Base-by-base conservation (phyloP, 2,888 invertebrate genomes). In the Drosophila subquinaria region DNA sequence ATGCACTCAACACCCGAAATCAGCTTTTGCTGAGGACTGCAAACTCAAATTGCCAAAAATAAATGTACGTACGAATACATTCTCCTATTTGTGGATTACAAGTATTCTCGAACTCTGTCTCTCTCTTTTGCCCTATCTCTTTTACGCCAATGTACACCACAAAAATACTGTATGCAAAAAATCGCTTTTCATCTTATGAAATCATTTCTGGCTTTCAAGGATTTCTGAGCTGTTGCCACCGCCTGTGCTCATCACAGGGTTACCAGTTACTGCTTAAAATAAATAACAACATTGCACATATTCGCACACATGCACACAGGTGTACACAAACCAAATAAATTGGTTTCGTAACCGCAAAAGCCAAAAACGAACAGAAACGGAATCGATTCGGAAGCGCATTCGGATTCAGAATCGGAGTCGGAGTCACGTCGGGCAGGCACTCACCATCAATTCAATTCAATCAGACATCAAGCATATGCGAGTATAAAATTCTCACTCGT, bases 291-390 rank as follows among this genome's bases (percentile, higher is more conserved):
- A 69, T 69, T 73, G 63, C 61, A 43, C 42, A 56, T 57, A 50
- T 51, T 42, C 62, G 36, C 40, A 52, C 53, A 20, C 40, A 11
- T 20, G 23, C 51, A 40, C 52, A 60, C 36, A 69, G 17, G 20
- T 62, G 56, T 43, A 56, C 10, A 45, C 40, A 77, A 79, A 73
- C 82, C 81, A 90, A 91, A 91, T 91, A 91, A 91, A 91, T 91
- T 90, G 91, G 84, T 91, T 91, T 91, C 85, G 87, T 81, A 89
- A 91, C 91, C 91, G 85, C 91, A 91, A 87, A 84, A 88, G 85
- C 88, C 88, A 76, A 69, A 78, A 88, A 79, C 73, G 70, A 79
- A 76, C 65, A 70, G 73, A 69, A 43, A 55, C 62, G 57, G 51
- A 73, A 64, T 50, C 50, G 50, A 50, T 13, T 50, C 23, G 42